A percentile compares a stretch with the other conserved stretches of the same genome.
Conservation (phyloP, 1,140 invertebrate species). For the Philopotamus ludificatus region DNA sequence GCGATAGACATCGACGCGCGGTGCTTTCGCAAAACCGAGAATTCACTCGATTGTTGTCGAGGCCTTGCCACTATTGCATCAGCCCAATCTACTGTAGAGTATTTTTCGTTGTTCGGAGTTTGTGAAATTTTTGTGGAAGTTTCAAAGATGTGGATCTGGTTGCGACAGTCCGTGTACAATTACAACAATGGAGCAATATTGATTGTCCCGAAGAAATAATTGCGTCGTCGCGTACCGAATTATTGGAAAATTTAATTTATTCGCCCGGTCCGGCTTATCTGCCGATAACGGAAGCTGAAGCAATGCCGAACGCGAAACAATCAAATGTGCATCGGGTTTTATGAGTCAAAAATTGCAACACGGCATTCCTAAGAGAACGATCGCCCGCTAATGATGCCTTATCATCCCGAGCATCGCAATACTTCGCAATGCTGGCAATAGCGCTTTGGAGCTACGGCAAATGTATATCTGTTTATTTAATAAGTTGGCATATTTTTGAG, state of each 20-base stretch:
- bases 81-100: not conserved
- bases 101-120: not conserved
- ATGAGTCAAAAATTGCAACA: slow-evolving; percentile 33
- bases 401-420: slow-evolving; percentile 24
- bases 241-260: no score
- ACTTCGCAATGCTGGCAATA: slow-evolving; percentile 26
- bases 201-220: no score
- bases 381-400: slow-evolving; percentile 36
- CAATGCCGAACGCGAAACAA: slow-evolving; percentile 2
- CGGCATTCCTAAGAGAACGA: slow-evolving; percentile 19
- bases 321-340: slow-evolving; percentile 29
- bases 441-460: slow-evolving; percentile 25
- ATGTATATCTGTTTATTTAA: not conserved
- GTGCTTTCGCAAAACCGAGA: not conserved
- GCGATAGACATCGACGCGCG: not conserved
- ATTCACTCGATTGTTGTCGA: not conserved
- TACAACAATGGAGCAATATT: slow-evolving; percentile 12
- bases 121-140: not conserved
- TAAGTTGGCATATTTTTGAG: no score
- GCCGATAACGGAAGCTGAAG: no score
- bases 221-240: no score
- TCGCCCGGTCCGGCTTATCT: no score
- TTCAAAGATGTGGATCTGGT: no score
- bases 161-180: no score
- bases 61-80: not conserved